Evolutionary conservation across 1,140 invertebrate genomes (phyloP).

Genomic region (Zaprionus ghesquierei): DNA sequence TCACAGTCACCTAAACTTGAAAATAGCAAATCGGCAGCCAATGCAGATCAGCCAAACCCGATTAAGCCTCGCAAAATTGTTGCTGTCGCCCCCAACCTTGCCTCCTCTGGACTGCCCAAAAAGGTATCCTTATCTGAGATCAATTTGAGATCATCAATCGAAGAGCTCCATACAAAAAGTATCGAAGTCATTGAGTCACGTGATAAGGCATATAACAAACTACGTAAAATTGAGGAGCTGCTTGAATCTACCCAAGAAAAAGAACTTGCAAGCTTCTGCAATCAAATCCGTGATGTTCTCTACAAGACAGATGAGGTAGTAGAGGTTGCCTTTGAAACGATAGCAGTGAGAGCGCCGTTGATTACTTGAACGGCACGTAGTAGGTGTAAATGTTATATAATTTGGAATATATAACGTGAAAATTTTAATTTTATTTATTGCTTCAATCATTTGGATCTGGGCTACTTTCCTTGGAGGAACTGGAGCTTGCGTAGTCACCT

Average conservation of each 20-base stretch:
- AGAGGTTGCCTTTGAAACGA: not conserved
- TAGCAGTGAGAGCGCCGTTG: not conserved
- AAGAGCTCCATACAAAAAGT: conserved; percentile 27
- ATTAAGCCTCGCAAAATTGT: conserved; percentile 34
- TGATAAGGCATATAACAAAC: conserved; percentile 57
- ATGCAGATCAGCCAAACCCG: conserved; percentile 38
- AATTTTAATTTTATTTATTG: not conserved
- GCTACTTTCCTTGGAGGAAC: conserved; percentile 26
- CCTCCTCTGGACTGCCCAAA: not conserved
- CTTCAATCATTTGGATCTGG: conserved; percentile 39
- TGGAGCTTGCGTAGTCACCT: conserved; percentile 57
- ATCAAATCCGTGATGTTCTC: conserved; percentile 53
- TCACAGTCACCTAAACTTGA: conserved; percentile 86
- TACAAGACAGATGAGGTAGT: conserved; percentile 31
- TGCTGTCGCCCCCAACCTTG: not conserved
- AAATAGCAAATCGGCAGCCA: conserved; percentile 53
- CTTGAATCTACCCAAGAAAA: conserved; percentile 36
- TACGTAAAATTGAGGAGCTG: conserved; percentile 52
- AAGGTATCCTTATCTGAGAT: not conserved
- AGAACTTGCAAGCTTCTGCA: conserved; percentile 40
- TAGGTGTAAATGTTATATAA: not conserved
- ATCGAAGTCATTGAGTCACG: conserved; percentile 26
- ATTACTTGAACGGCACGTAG: conserved; percentile 44
- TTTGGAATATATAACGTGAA: conserved; percentile 1
- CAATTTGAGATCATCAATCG: not conserved